A percentile compares a stretch with the other conserved stretches of the same genome.
phyloP scores from a whole-genome alignment of 30 jellyfish, hydroid and myxozoan species.

The Aurelia sp. region DNA sequence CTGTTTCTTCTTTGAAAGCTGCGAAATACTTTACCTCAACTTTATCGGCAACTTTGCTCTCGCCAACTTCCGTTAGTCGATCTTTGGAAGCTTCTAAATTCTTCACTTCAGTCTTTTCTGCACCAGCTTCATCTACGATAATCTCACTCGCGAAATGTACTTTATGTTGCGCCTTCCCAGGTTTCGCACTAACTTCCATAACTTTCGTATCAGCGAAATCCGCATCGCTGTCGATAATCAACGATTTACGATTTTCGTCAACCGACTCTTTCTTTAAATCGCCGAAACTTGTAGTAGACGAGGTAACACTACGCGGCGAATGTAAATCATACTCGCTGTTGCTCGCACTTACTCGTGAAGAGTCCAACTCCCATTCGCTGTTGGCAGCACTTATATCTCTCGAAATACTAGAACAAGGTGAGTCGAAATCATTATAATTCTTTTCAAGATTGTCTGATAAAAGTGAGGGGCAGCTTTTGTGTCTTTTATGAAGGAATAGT shows the following conservation, averaged over 20 bases:
- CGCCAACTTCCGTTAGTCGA: no score
- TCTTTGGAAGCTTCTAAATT: no score
- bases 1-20: no score
- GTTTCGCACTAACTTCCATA: not conserved
- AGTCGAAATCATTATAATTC: constrained; percentile 1
- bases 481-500: constrained; percentile 3
- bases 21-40: no score
- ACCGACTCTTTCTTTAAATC: not conserved
- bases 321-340: constrained; percentile 52
- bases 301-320: constrained; percentile 43
- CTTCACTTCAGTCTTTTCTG: no score
- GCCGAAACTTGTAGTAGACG: constrained; percentile 42
- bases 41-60: no score
- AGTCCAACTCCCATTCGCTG: constrained; percentile 48
- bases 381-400: constrained; percentile 30
- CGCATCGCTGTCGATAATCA: not conserved
- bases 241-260: constrained; percentile 6
- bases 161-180: constrained; percentile 2
- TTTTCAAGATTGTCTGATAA: not conserved
- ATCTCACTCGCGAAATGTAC: constrained; percentile 37
- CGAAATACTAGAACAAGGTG: constrained; percentile 8
- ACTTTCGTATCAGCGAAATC: constrained; percentile 4
- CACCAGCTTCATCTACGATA: not conserved
- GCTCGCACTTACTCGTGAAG: constrained; percentile 27
- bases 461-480: constrained; percentile 68